Evolutionary conservation across 2,113 vertebrate species (phyloP), one percentile per base, ranked within the genome.

Genomic region (Chamaetylas fuelleborni): DNA sequence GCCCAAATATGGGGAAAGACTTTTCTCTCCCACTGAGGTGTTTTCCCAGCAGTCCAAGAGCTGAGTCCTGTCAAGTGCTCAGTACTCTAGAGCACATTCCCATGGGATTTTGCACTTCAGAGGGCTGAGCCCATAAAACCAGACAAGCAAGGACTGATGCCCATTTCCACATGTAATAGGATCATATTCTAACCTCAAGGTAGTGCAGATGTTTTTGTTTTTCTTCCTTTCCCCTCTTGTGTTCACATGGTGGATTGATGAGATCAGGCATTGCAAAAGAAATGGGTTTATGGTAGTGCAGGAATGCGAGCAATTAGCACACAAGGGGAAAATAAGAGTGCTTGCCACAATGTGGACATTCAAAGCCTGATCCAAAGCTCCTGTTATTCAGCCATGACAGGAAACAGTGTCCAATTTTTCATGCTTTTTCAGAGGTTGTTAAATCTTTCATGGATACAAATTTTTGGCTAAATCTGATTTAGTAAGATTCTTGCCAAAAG

Each of bases 31-130:
- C 89, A 89, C 0, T 0, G 40, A 85, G 81, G 65, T 91, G 40
- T 88, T 96, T 95, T 96, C 93, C 81, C 90, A 94, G 73, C 69
- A 87, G 57, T 40, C 81, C 9, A 2, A 71, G 69, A 78, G 86
- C 83, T 38, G 80, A 84, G 48, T 85, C 84, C 84, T 91, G 81
- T 93, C 91, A 72, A 93, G 36, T 67, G 50, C 79, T 89, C 78
- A 51, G 65, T 34, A 31, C 84, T 95, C 48, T 40, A 1, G 2
- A 93, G 73, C 61, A 57, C 89, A 72, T 93, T 96, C 92, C 95
- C 86, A 82, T 96, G 91, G 71, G 91, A 95, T 91, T 95, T 92
- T 92, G 89, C 78, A 94, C 89, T 96, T 97, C 86, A 95, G 91
- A 96, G 81, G 61, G 58, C 81, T 87, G 84, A 89, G 94, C 81